Evolutionary conservation across 2,888 invertebrate species (phyloP), one percentile per base, ranked within the genome.

Genomic region (Ligdia adustata): DNA sequence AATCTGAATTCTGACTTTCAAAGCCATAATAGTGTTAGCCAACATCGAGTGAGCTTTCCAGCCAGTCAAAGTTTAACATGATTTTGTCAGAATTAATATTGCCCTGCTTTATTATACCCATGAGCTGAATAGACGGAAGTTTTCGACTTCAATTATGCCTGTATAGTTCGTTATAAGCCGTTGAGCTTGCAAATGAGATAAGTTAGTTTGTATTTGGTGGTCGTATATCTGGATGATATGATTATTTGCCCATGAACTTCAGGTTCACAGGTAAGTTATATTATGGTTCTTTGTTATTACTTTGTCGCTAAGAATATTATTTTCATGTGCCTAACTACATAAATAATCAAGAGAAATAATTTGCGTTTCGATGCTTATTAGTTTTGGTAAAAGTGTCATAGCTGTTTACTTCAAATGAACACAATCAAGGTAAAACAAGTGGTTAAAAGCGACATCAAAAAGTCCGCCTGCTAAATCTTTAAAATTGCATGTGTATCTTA

Each of bases 81-180:
- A 61, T 61, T 60, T 57, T 49, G 49, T 38, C 27, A 35, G 49
- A 59, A 59, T 57, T 66, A 59, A 62, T 61, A 50, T 60, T 26
- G 49, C 34, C 45, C 34, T 26, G 40, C 53, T 59, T 60, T 51
- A 57, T 57, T 57, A 58, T 32, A 28, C 12, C 47, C 31, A 46
- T 46, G 41, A 52, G 40, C 43, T 38, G 40, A 35, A 49, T 48
- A 52, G 50, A 44, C 42, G 46, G 51, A 9, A 41, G 40, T 37
- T 49, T 49, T 39, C 32, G 39, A 43, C 46, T 52, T 47, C 38
- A 51, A 55, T 51, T 55, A 55, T 47, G 38, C 27, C 24, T 33
- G 18, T 38, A 28, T 38, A 47, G 40, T 47, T 28, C 20, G 42
- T 49, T 49, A 28, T 38, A 33, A 38, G 28, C 42, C 37, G 42